Conservation (phyloP, 2,888 invertebrate species). For the Apodemia hepburni region DNA sequence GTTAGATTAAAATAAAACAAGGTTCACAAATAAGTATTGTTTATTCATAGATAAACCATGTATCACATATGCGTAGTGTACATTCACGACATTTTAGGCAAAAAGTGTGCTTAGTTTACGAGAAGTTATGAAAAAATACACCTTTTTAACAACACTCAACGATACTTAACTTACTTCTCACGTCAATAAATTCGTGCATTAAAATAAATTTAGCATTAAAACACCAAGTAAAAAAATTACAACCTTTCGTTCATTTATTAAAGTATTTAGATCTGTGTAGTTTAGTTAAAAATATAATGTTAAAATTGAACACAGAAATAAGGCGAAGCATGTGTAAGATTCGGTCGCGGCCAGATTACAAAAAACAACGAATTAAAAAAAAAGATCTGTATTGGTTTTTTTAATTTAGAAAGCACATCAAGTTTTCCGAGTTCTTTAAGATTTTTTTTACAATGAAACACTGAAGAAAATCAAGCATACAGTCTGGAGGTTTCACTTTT, state of each 20-base stretch:
- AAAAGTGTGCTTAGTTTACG: constrained; percentile 64
- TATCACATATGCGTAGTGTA: constrained; percentile 77
- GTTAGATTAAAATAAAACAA: constrained; percentile 36
- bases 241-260: constrained; percentile 43
- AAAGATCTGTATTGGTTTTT: too few species aligned
- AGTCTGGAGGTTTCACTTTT: too few species aligned
- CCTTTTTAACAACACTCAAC: constrained; percentile 48
- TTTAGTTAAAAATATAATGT: background rate
- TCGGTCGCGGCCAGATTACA: background rate
- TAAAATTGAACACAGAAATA: background rate
- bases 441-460: too few species aligned
- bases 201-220: constrained; percentile 56
- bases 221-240: constrained; percentile 51
- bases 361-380: too few species aligned
- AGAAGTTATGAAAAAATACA: constrained; percentile 61
- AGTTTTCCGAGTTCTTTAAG: too few species aligned
- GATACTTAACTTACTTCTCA: constrained; percentile 46
- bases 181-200: constrained; percentile 73
- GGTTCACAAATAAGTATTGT: constrained; percentile 53
- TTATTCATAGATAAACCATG: constrained; percentile 74
- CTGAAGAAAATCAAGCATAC: too few species aligned
- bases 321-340: background rate
- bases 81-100: constrained; percentile 72
- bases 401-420: too few species aligned
- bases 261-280: background rate